These are phyloP conservation scores for Thalassophryne amazonica DNA, from an alignment of 2,797 vertebrate species.

Conservation along the genomic window DNA sequence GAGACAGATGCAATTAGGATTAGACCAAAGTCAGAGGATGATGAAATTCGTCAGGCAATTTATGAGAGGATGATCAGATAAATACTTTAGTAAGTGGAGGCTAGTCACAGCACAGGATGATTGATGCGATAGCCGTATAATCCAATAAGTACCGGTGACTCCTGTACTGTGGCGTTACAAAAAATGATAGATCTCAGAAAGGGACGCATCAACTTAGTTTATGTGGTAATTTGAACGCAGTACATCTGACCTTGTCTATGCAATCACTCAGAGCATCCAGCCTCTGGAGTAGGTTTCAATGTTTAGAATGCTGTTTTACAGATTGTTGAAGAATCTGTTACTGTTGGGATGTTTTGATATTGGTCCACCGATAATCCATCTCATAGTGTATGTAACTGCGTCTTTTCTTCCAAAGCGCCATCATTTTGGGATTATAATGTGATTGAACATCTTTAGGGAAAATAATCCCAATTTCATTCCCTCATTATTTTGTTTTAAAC, in stretches of 20 bases:
- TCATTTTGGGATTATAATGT: slow-evolving; percentile 64
- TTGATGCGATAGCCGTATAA: slow-evolving; percentile 60
- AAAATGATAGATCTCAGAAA: slow-evolving; percentile 36
- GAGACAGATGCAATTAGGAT: slow-evolving; percentile 62
- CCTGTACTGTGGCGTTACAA: slow-evolving; percentile 33
- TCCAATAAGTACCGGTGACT: slow-evolving; percentile 58
- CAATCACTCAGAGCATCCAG: neutral
- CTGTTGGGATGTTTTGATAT: slow-evolving; percentile 33
- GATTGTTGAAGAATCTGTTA: slow-evolving; percentile 23
- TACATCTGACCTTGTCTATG: slow-evolving; percentile 7
- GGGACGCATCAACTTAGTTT: slow-evolving; percentile 7
- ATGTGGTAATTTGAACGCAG: slow-evolving; percentile 11
- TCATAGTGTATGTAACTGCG: neutral
- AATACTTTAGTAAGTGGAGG: slow-evolving; percentile 60
- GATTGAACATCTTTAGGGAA: slow-evolving; percentile 52
- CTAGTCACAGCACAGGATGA: slow-evolving; percentile 48
- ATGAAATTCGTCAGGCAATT: slow-evolving; percentile 62
- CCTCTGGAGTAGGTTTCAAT: slow-evolving; percentile 8
- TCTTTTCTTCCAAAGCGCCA: slow-evolving; percentile 37
- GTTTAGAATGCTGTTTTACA: slow-evolving; percentile 6
- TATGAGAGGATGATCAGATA: slow-evolving; percentile 67
- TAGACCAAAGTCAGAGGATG: slow-evolving; percentile 52
- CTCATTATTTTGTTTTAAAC: slow-evolving; percentile 29
- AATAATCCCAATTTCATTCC: slow-evolving; percentile 67
- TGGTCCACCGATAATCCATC: slow-evolving; percentile 23